Evolutionary conservation across 2,113 vertebrate species (phyloP).

Genomic region (Platichthys stellatus): DNA sequence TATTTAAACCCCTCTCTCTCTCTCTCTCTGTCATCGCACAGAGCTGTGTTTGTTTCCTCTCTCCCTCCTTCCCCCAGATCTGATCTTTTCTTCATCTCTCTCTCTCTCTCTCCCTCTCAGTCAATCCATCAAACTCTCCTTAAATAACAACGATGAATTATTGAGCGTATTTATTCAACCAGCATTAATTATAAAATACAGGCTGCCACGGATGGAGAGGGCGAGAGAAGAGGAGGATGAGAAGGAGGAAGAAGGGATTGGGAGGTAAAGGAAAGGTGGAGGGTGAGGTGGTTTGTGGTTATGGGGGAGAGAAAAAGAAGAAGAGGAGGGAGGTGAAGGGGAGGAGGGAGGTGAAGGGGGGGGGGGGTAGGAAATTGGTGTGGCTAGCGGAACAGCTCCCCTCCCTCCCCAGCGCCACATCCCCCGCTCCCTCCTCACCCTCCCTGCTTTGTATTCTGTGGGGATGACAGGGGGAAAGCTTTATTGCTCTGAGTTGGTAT

Average conservation of each 20-base stretch:
- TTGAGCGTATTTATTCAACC: constrained; percentile 81
- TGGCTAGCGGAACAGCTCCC: constrained; percentile 84
- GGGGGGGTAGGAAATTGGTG: constrained; percentile 85
- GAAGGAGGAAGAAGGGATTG: background rate
- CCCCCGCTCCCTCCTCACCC: constrained; percentile 52
- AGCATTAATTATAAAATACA: constrained; percentile 76
- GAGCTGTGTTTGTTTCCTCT: constrained; percentile 27
- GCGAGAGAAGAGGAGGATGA: background rate
- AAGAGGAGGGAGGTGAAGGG: constrained; percentile 51
- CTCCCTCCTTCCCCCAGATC: constrained; percentile 12
- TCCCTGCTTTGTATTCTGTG: constrained; percentile 80
- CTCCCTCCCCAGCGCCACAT: constrained; percentile 56
- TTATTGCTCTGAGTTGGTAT: constrained; percentile 89
- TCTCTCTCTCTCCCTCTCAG: constrained; percentile 43
- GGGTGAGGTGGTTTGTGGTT: constrained; percentile 48
- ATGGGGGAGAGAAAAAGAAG: constrained; percentile 50
- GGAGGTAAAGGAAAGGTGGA: constrained; percentile 41
- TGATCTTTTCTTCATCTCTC: constrained; percentile 50
- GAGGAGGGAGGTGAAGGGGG: constrained; percentile 43
- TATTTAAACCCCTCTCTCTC: constrained; percentile 47
- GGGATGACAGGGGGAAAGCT: constrained; percentile 85
- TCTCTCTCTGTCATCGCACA: constrained; percentile 42
- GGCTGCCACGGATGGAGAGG: constrained; percentile 19
- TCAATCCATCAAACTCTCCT: constrained; percentile 64
- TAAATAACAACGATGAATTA: constrained; percentile 79